Evolutionary conservation across 37 sponge, comb jelly and placozoan species (phyloP), one percentile per base, ranked within the genome.

Genomic region (Crambe crambe): DNA sequence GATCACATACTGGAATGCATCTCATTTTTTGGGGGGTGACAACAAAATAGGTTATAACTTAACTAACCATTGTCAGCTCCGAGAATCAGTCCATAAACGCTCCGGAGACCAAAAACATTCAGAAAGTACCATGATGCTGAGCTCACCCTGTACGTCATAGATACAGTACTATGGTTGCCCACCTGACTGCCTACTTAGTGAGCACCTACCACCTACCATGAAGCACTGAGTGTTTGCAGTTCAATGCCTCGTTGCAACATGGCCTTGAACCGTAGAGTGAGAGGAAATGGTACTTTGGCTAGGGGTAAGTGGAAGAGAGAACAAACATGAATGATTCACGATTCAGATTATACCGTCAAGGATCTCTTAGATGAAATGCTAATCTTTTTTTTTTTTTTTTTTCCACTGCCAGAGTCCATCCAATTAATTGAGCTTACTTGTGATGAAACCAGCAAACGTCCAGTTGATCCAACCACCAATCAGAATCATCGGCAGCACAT

Each of bases 391-490:
- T n/a, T n/a, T n/a, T n/a, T n/a, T n/a, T n/a, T n/a, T n/a, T n/a
- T n/a, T n/a, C n/a, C n/a, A n/a, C n/a, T n/a, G n/a, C n/a, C n/a
- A n/a, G n/a, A n/a, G n/a, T n/a, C n/a, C n/a, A n/a, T n/a, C n/a
- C n/a, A n/a, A n/a, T n/a, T n/a, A n/a, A n/a, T n/a, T 6, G 6
- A 17, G n/a, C 85, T 89, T 59, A 88, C 95, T 98, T 27, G 92
- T 85, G 0, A 96, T 89, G 80, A 98, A 98, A 1, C 99, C 99
- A 81, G 99, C 88, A 86, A 98, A 98, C 35, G 94, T 93, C 92
- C 91, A 91, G 73, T 89, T 96, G 73, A 98, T 98, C 97, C 99
- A 98, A 12, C 99, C 97, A 38, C 99, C 99, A 68, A 98, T 89
- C 47, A 96, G 76, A 35, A 98, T 87, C 99, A 98, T 98, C 5